A percentile compares a stretch with the other conserved stretches of the same genome.
These are phyloP conservation scores for Phengaris arion DNA, from an alignment of 2,888 invertebrate genomes.

Conservation along the genomic window DNA sequence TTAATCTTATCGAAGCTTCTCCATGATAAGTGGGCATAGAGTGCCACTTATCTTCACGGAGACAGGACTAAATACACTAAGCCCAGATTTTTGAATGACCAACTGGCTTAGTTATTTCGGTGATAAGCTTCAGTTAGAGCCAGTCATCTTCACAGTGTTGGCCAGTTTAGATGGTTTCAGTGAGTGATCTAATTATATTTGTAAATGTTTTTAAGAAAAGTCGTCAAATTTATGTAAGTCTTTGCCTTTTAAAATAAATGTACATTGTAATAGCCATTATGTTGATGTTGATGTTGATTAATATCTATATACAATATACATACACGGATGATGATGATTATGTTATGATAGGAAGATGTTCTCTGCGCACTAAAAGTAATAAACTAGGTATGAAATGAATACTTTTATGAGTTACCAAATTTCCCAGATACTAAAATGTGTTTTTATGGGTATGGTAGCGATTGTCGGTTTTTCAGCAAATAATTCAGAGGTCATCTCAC, in stretches of 20 bases:
- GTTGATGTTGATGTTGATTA: too few species aligned
- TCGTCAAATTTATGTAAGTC: neutral
- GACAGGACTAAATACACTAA: constrained; percentile 47
- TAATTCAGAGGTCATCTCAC: too few species aligned
- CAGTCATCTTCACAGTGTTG: neutral
- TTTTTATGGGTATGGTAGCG: neutral
- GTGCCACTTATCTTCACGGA: constrained; percentile 45
- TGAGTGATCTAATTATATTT: neutral
- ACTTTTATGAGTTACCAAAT: too few species aligned
- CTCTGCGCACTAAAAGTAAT: too few species aligned
- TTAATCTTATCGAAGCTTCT: constrained; percentile 41
- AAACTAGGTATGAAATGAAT: too few species aligned
- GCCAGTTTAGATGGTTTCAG: neutral
- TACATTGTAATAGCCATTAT: too few species aligned
- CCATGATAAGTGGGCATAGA: constrained; percentile 38
- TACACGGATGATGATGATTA: too few species aligned
- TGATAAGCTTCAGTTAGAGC: constrained; percentile 6
- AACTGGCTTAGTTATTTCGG: constrained; percentile 13
- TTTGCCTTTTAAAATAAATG: neutral
- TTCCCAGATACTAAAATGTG: neutral
- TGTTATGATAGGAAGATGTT: too few species aligned
- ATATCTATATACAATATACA: too few species aligned
- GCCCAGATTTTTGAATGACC: constrained; percentile 48
- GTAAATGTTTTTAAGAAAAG: neutral
- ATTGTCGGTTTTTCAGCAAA: neutral